Percentiles rank a stretch among this genome's conserved stretches.
phyloP scores from a whole-genome alignment of 2,888 invertebrate genomes.

The Drosophila koepferae region DNA sequence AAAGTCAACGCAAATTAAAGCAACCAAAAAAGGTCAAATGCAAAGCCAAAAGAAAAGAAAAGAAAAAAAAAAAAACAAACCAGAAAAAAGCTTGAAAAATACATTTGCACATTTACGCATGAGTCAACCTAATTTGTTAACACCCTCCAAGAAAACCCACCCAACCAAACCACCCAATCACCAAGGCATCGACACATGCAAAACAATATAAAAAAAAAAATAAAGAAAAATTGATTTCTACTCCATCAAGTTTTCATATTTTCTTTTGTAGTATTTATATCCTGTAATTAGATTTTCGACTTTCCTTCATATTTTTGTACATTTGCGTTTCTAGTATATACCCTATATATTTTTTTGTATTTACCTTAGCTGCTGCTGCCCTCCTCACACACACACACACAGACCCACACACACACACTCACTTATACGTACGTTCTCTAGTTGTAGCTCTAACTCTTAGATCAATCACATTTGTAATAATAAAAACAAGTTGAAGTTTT shows the following conservation, averaged over 20 bases:
- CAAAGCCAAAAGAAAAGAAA: conserved; percentile 17
- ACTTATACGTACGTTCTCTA: conserved; percentile 39
- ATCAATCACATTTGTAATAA: conserved; percentile 48
- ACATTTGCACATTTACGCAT: conserved; percentile 86
- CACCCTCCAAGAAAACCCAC: conserved; percentile 28
- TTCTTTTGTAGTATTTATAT: conserved; percentile 57
- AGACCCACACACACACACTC: conserved; percentile 22
- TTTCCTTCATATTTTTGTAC: conserved; percentile 41
- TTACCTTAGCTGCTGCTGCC: conserved; percentile 71
- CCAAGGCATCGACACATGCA: conserved; percentile 51
- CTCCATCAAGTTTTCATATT: conserved; percentile 37
- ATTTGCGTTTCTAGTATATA: conserved; percentile 41
- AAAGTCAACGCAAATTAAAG: conserved; percentile 35
- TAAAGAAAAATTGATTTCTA: conserved; percentile 19
- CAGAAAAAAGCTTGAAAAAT: conserved; percentile 83
- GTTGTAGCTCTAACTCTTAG: conserved; percentile 62
- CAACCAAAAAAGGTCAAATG: conserved; percentile 10
- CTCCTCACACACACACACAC: conserved; percentile 23
- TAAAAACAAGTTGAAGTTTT: conserved; percentile 64
- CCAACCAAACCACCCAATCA: conserved; percentile 14
- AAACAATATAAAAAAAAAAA: background rate
- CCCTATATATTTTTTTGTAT: conserved; percentile 33
- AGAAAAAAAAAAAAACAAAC: conserved; percentile 18
- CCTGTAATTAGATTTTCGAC: conserved; percentile 62
- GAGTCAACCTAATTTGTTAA: conserved; percentile 84